Base-by-base conservation (phyloP, 2,797 vertebrate species). In the Ptychobarbus kaznakovi region DNA sequence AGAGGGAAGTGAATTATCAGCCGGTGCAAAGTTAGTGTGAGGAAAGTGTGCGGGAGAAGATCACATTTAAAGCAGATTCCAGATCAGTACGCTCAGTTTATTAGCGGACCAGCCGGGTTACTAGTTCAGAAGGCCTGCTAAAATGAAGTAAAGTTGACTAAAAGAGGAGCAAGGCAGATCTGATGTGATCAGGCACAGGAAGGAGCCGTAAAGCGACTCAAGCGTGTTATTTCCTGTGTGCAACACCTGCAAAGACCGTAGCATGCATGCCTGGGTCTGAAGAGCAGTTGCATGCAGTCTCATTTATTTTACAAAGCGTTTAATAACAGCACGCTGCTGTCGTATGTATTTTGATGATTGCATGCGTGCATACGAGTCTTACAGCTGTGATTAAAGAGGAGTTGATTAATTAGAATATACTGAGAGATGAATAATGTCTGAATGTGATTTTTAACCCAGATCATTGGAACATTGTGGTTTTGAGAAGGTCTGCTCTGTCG, bases 201-300 rank as follows among this genome's bases (percentile, higher is more conserved):
- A 90, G 84, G 84, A 88, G 82, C 88, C 84, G 84, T 88, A 90
- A 86, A 89, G 86, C 86, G 28, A 90, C 83, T 84, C 63, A 75
- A 68, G 86, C 75, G 79, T 79, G 89, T 77, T 85, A 79, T 90
- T 94, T 94, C 92, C 93, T 94, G 91, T 92, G 86, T 65, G 84
- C 72, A 70, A 69, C 66, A 65, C 12, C 88, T 86, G 87, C 85
- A 90, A 81, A 84, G 82, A 79, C n/a, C 22, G 25, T 20, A 40
- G 32, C 44, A 28, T 44, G 49, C 40, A 42, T 44, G 51, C 20
- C 1, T 58, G 16, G 10, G 65, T 68, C 65, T 38, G 65, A 38
- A 2, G 32, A 68, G 65, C 65, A 10, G 25, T 35, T 46, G 35
- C 51, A 15, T 42, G 22, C 2, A n/a, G 32, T 4, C 13, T 40